Conservation (phyloP, 2,888 invertebrate species). For the Tetranychus truncatus region DNA sequence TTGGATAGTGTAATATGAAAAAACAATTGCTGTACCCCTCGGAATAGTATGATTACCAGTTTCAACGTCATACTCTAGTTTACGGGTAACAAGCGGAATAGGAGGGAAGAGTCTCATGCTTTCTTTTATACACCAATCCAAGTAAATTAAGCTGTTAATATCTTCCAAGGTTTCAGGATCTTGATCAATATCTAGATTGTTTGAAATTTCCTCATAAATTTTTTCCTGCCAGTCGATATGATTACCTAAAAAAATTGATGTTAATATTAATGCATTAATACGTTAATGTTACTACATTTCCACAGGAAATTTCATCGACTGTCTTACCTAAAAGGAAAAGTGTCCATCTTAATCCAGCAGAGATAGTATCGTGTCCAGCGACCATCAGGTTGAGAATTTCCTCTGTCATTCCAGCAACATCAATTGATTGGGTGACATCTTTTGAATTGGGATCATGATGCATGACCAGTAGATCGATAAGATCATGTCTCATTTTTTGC, state of each 20-base stretch:
- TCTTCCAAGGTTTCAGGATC: neutral
- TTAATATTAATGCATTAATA: too few species aligned
- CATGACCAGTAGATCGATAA: neutral
- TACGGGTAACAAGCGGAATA: neutral
- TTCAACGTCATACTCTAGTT: neutral
- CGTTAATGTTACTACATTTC: too few species aligned
- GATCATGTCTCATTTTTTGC: neutral
- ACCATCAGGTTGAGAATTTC: neutral
- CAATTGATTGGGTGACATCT: neutral
- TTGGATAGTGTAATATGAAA: conserved; percentile 42
- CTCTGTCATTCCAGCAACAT: neutral
- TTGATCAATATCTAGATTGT: neutral
- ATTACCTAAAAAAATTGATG: neutral
- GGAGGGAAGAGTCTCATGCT: neutral
- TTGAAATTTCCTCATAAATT: neutral
- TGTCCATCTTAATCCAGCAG: neutral
- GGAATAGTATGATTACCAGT: neutral
- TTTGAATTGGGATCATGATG: neutral
- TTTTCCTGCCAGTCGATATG: neutral
- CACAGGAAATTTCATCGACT: too few species aligned
- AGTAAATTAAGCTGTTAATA: neutral
- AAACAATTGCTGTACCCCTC: conserved; percentile 38
- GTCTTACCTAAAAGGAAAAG: neutral
- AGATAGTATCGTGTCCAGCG: neutral
- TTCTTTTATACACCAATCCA: neutral